Percentiles rank a stretch among this genome's conserved stretches.
These are phyloP conservation scores for Hypomecis punctinalis DNA, from an alignment of 2,888 invertebrate species.

Conservation along the genomic window DNA sequence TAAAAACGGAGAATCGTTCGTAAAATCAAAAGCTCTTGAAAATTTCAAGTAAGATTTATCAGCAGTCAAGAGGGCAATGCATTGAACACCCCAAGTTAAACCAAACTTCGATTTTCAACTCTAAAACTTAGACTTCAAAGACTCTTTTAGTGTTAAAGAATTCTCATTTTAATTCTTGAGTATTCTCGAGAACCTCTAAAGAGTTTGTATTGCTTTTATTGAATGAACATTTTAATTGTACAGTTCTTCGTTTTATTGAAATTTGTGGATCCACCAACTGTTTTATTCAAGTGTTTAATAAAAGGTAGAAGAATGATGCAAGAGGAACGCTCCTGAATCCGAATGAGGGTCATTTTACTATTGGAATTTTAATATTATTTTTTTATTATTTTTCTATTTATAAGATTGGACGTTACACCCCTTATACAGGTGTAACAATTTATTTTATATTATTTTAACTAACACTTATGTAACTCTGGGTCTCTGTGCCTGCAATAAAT, in stretches of 20 bases:
- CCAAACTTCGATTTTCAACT: not conserved
- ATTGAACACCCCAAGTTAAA: not conserved
- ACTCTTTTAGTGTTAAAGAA: not conserved
- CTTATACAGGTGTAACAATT: no score
- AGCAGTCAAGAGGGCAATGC: conserved; percentile 18
- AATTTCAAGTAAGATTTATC: conserved; percentile 16
- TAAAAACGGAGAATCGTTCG: conserved; percentile 9
- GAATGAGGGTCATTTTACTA: no score
- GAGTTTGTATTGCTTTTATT: conserved; percentile 16
- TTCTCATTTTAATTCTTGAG: conserved; percentile 11
- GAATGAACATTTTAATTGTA: conserved; percentile 21
- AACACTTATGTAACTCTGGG: no score
- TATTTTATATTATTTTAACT: no score
- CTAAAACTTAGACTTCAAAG: not conserved
- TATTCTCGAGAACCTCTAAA: conserved; percentile 6
- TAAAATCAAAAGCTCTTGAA: conserved; percentile 16
- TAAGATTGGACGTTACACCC: no score
- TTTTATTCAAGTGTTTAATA: not conserved
- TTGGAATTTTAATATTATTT: no score
- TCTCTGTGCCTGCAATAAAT: no score
- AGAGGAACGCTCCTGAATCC: no score
- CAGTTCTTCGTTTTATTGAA: conserved; percentile 3
- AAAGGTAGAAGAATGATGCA: not conserved
- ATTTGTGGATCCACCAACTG: not conserved
- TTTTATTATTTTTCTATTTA: no score